Base-by-base conservation (phyloP, 2,113 vertebrate species). In the Carassius auratus region DNA sequence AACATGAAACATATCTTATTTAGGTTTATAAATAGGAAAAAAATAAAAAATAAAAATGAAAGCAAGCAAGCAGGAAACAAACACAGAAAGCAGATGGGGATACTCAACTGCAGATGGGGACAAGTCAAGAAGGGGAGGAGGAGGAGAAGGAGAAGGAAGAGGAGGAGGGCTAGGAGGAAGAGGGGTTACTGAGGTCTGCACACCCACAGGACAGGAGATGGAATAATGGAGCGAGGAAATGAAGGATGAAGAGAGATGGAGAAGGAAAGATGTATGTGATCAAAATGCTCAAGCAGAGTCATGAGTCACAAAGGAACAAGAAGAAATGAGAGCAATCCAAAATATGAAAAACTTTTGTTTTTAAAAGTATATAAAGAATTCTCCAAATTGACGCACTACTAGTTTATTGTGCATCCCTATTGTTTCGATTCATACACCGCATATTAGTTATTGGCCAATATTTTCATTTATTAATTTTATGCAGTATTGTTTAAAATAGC, bases 101-200 rank as follows among this genome's bases (percentile, higher is more conserved):
- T 88, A 82, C 84, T 86, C 91, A 93, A 90, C 73, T 82, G 69
- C 50, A 4, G 33, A 83, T 38, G 82, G 88, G 36, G 68, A 87
- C 73, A 74, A 85, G 42, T n/a, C 57, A 26, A 76, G 30, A 19
- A 14, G 73, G 71, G 80, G 62, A 21, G 83, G 4, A 81, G 36
- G 57, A 14, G n/a, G 36, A 76, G 33, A 21, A 1, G 33, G 52
- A 74, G 13, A 3, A 17, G 42, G 1, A 75, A 36, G 57, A 8
- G n/a, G 15, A 76, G 26, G 50, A 73, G 33, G 52, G 55, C 26
- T 57, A 66, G 42, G 45, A 82, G 42, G 57, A 69, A 68, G 55
- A 75, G 69, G 52, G 10, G 62, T 75, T 45, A 78, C 76, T 69
- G 86, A 68, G 52, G 61, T 74, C 50, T 85, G 42, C 83, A 55